A percentile compares a stretch with the other conserved stretches of the same genome.
These are phyloP conservation scores for Orientallactaga sibirica DNA, from an alignment of 2,797 vertebrate genomes.

Conservation along the genomic window DNA sequence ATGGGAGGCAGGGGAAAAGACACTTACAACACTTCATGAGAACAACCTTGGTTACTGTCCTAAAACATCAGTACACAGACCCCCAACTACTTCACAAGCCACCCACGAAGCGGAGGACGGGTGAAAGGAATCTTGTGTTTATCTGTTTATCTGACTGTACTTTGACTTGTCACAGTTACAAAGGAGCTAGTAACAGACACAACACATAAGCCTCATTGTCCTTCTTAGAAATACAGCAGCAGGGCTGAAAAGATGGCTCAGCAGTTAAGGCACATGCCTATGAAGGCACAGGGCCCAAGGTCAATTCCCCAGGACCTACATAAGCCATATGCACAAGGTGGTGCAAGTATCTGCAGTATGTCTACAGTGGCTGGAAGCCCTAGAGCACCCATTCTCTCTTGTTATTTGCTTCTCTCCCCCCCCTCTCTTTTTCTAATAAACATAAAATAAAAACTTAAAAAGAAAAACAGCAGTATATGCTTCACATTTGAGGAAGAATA, in stretches of 20 bases:
- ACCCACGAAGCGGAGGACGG: constrained; percentile 81
- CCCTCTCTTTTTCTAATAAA: too few species aligned
- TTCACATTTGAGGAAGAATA: constrained; percentile 79
- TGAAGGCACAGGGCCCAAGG: too few species aligned
- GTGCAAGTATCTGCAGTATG: too few species aligned
- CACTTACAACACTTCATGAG: constrained; percentile 60
- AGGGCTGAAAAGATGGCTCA: too few species aligned
- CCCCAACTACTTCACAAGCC: constrained; percentile 80
- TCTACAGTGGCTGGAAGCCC: too few species aligned
- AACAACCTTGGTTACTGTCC: constrained; percentile 60
- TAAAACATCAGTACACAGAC: constrained; percentile 75
- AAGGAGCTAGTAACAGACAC: constrained; percentile 84
- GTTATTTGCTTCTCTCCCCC: too few species aligned
- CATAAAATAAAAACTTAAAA: too few species aligned
- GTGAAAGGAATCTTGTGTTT: constrained; percentile 84
- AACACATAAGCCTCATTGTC: constrained; percentile 81
- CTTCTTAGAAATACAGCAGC: constrained; percentile 70
- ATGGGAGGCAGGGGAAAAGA: constrained; percentile 7
- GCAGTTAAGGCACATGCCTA: too few species aligned
- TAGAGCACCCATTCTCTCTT: too few species aligned
- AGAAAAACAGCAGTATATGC: constrained; percentile 69
- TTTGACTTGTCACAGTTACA: constrained; percentile 87
- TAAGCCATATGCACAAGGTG: neutral
- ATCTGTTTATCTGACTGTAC: constrained; percentile 86
- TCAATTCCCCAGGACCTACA: neutral